Percentiles rank a stretch among this genome's conserved stretches.
Evolutionary conservation across 2,797 vertebrate species (phyloP).

Genomic region (Lacerta bilineata): DNA sequence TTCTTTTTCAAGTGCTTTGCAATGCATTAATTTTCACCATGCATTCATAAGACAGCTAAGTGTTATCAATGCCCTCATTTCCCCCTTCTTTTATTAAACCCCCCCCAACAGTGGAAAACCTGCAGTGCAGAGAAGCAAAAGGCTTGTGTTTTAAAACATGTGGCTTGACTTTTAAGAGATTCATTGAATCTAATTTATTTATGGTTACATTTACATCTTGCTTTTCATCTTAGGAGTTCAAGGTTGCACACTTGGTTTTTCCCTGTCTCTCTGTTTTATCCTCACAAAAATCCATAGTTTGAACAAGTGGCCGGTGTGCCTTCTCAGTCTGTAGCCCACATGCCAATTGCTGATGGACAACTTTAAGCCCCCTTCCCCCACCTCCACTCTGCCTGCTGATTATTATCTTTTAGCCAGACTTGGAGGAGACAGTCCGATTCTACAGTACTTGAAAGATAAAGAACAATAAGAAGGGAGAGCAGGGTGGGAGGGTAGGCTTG

Average conservation of each 20-base stretch:
- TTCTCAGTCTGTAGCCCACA: no score
- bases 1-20: not conserved
- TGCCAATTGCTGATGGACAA: no score
- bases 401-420: not conserved
- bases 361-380: not conserved
- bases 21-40: not conserved
- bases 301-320: no score
- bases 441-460: no score
- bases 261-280: no score
- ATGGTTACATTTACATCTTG: not conserved
- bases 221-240: not conserved
- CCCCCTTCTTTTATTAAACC: not conserved
- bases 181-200: not conserved
- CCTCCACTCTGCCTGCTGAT: not conserved
- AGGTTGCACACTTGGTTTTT: no score
- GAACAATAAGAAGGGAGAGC: no score
- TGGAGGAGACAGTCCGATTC: no score
- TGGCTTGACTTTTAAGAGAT: slow-evolving; percentile 5
- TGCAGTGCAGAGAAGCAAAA: slow-evolving; percentile 7
- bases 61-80: slow-evolving; percentile 16
- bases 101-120: slow-evolving; percentile 1
- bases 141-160: not conserved
- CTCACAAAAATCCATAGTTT: no score
- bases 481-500: no score
- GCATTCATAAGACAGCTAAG: not conserved